Conservation (phyloP, 2,113 vertebrate species). For the Suncus etruscus region DNA sequence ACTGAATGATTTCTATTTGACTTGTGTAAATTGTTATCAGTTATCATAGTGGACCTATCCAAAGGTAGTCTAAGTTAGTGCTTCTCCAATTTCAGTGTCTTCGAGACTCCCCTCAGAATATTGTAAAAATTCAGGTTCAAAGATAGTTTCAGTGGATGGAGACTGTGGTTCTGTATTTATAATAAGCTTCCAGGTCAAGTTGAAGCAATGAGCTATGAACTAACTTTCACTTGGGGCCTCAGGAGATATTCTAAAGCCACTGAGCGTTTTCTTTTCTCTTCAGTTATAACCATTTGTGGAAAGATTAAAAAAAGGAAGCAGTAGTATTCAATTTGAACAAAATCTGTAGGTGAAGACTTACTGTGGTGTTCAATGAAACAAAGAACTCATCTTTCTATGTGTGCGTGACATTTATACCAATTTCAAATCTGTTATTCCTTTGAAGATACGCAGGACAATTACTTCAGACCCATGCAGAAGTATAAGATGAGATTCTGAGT, state of each 20-base stretch:
- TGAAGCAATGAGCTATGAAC: too few species aligned
- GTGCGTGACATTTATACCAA: background rate
- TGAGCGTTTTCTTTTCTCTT: background rate
- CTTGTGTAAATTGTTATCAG: too few species aligned
- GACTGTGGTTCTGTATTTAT: too few species aligned
- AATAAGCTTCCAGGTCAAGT: too few species aligned
- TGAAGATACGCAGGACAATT: background rate
- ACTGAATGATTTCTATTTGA: too few species aligned
- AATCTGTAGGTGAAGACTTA: constrained; percentile 18
- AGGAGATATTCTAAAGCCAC: background rate
- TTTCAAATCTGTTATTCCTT: constrained; percentile 22
- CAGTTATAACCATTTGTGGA: constrained; percentile 1
- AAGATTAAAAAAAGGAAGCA: constrained; percentile 32
- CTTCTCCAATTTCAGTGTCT: too few species aligned
- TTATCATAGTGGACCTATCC: too few species aligned
- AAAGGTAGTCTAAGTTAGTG: too few species aligned
- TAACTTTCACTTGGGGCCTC: background rate
- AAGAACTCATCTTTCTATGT: constrained; percentile 23
- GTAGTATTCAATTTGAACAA: constrained; percentile 29
- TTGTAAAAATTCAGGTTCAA: too few species aligned
- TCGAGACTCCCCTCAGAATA: too few species aligned
- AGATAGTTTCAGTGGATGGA: too few species aligned
- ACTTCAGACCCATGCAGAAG: background rate
- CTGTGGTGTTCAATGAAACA: constrained; percentile 1
- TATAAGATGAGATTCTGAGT: background rate